Conservation (phyloP, 1,140 invertebrate species). For the Platorchestia sp. region DNA sequence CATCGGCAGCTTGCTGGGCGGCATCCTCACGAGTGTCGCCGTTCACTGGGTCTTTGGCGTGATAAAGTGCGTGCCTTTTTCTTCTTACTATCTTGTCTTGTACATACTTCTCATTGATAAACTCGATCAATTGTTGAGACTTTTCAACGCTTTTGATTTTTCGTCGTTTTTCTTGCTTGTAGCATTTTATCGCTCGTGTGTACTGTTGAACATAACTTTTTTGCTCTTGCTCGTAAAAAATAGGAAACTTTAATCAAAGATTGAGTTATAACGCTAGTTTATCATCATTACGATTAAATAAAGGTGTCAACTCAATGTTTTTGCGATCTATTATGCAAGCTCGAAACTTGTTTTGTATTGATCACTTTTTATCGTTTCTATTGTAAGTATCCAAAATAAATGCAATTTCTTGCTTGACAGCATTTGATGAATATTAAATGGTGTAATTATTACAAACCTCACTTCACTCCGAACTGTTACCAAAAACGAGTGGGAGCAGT, state of each 20-base stretch:
- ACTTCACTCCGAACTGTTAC: neutral
- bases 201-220: neutral
- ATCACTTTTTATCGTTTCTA: neutral
- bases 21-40: conserved; percentile 72
- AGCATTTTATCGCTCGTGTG: neutral
- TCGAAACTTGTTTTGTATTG: neutral
- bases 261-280: too few relatives aligned
- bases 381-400: neutral
- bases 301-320: too few relatives aligned
- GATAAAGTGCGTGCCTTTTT: conserved; percentile 64
- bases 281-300: too few relatives aligned
- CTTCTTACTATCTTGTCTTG: neutral
- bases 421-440: neutral
- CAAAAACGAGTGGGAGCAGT: too few relatives aligned
- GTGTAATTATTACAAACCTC: neutral
- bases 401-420: neutral
- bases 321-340: too few relatives aligned
- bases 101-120: neutral
- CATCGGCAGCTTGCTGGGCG: conserved; percentile 70
- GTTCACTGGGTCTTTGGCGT: conserved; percentile 74
- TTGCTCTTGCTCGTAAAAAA: neutral
- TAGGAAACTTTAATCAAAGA: neutral
- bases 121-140: neutral
- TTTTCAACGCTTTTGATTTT: neutral
- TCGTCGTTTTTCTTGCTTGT: neutral